Conservation (phyloP, 2,888 invertebrate genomes). For the Halictus ligatus region DNA sequence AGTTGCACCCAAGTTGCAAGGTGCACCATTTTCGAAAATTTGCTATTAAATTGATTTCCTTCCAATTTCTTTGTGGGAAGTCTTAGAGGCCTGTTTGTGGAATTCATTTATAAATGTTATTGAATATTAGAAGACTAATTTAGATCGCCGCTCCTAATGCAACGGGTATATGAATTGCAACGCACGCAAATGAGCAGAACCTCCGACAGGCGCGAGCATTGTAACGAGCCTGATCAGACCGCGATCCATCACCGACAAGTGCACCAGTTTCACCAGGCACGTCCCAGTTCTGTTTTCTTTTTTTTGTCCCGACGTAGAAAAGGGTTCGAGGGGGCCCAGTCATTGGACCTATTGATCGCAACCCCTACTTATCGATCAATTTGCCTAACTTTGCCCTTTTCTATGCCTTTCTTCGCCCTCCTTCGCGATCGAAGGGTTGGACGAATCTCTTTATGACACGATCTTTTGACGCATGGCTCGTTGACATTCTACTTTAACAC, state of each 20-base stretch:
- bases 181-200: neutral
- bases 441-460: slow-evolving; percentile 33
- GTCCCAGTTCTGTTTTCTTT: slow-evolving; percentile 19
- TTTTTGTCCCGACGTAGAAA: slow-evolving; percentile 26
- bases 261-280: slow-evolving; percentile 30
- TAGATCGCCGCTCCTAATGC: neutral
- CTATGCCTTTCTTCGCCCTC: slow-evolving; percentile 41
- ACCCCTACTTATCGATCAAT: slow-evolving; percentile 69
- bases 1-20: neutral
- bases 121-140: neutral
- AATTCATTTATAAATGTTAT: neutral
- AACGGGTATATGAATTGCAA: neutral
- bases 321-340: slow-evolving; percentile 59
- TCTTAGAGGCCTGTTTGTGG: too few species aligned
- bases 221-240: slow-evolving; percentile 42
- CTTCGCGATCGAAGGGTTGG: slow-evolving; percentile 46
- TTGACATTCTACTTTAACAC: neutral
- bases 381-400: slow-evolving; percentile 58
- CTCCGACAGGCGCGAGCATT: slow-evolving; percentile 23
- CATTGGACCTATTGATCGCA: slow-evolving; percentile 51
- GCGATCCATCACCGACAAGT: slow-evolving; percentile 55
- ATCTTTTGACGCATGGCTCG: slow-evolving; percentile 32
- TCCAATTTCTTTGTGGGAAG: too few species aligned
- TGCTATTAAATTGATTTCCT: neutral
- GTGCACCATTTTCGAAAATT: neutral